Evolutionary conservation across 2,888 invertebrate species (phyloP).

Genomic region (Megastigmus dorsalis): DNA sequence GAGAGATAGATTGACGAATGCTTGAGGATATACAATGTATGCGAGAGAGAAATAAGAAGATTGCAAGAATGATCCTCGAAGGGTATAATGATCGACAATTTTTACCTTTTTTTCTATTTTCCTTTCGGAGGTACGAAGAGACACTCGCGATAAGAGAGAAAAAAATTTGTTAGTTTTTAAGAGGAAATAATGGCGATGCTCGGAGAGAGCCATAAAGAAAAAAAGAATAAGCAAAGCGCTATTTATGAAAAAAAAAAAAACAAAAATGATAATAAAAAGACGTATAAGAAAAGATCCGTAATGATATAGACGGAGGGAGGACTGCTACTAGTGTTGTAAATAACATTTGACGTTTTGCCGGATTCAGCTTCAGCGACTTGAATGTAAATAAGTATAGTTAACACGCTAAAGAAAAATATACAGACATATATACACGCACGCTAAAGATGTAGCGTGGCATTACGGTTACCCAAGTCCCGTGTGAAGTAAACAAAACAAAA

Average conservation of each 20-base stretch:
- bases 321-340: conserved; percentile 47
- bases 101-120: conserved; percentile 18
- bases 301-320: neutral
- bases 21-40: conserved; percentile 12
- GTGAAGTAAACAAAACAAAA: conserved; percentile 5
- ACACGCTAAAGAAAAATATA: conserved; percentile 24
- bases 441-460: conserved; percentile 11
- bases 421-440: neutral
- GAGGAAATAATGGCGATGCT: neutral
- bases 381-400: conserved; percentile 52
- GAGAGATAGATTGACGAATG: conserved; percentile 1
- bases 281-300: neutral
- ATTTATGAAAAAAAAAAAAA: neutral
- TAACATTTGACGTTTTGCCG: conserved; percentile 48
- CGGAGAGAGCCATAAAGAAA: neutral
- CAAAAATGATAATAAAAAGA: neutral
- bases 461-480: conserved; percentile 4
- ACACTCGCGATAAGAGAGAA: neutral
- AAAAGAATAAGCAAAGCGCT: neutral
- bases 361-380: conserved; percentile 47
- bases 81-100: conserved; percentile 19
- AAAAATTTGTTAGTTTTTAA: conserved; percentile 15
- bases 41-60: neutral
- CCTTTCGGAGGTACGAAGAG: conserved; percentile 1
- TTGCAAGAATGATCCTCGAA: conserved; percentile 9